These are phyloP conservation scores for Amphiura filiformis DNA, from an alignment of 35 echinoderm and acorn worm genomes.

Conservation along the genomic window DNA sequence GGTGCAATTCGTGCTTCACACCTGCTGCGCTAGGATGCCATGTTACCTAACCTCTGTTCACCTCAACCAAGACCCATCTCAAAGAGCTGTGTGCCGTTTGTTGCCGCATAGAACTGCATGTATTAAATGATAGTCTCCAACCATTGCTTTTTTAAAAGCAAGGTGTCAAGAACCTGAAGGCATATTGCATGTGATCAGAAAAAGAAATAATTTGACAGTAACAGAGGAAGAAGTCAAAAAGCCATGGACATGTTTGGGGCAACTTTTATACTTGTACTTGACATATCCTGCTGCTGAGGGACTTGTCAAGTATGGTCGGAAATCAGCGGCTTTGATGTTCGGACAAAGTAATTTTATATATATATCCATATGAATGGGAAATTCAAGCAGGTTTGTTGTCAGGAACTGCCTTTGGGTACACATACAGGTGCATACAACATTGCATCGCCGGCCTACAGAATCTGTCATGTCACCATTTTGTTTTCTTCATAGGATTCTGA, in stretches of 20 bases:
- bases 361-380: too few species aligned
- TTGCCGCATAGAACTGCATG: neutral
- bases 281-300: neutral
- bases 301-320: neutral
- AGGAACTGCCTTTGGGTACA: neutral
- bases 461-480: neutral
- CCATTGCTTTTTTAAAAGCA: too few species aligned
- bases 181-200: neutral
- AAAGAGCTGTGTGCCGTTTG: neutral
- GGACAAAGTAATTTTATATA: neutral
- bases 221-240: neutral
- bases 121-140: neutral
- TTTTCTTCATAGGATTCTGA: too few species aligned
- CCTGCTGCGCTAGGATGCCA: neutral
- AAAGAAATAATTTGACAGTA: slow-evolving; percentile 1
- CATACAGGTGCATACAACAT: neutral
- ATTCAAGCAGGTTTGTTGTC: neutral
- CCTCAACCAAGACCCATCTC: neutral
- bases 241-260: neutral
- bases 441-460: neutral
- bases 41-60: neutral
- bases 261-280: too few species aligned
- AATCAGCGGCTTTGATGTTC: neutral
- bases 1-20: neutral
- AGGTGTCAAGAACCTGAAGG: neutral